phyloP scores from a whole-genome alignment of 2,888 invertebrate genomes.

The Odontocolon sp. region DNA sequence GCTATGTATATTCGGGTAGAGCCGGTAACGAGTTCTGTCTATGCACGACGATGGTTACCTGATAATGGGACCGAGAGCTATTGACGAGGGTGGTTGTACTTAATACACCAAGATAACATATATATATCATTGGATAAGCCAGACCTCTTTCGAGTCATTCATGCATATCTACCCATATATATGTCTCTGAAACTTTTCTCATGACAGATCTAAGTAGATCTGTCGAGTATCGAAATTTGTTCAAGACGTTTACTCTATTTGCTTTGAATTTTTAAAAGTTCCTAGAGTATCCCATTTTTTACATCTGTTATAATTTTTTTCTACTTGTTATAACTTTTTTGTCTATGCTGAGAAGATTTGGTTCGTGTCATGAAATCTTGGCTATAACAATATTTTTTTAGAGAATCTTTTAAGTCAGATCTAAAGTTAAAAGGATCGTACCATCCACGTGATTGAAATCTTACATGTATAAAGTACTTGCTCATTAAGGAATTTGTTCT shows the following conservation, averaged over 20 bases:
- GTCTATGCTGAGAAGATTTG: too few relatives aligned
- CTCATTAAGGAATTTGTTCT: too few relatives aligned
- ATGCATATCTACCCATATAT: background rate
- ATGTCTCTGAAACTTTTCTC: background rate
- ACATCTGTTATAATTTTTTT: background rate
- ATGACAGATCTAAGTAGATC: background rate
- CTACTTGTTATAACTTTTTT: too few relatives aligned
- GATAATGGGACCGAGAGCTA: constrained; percentile 47
- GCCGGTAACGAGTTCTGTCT: constrained; percentile 44
- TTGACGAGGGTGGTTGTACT: constrained; percentile 27
- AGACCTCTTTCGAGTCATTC: background rate
- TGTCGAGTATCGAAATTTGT: too few relatives aligned
- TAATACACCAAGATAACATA: too few relatives aligned
- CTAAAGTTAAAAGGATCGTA: too few relatives aligned
- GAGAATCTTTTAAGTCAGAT: too few relatives aligned
- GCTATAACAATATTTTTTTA: too few relatives aligned
- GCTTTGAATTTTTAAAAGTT: background rate
- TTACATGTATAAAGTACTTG: too few relatives aligned
- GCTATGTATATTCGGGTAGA: too few relatives aligned
- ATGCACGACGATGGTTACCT: constrained; percentile 41
- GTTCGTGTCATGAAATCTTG: too few relatives aligned
- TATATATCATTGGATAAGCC: constrained; percentile 26
- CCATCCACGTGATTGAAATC: too few relatives aligned
- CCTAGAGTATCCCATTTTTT: background rate
- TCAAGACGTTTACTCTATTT: background rate